Conservation (phyloP, 2,113 vertebrate genomes). For the Brachionichthys hirsutus region DNA sequence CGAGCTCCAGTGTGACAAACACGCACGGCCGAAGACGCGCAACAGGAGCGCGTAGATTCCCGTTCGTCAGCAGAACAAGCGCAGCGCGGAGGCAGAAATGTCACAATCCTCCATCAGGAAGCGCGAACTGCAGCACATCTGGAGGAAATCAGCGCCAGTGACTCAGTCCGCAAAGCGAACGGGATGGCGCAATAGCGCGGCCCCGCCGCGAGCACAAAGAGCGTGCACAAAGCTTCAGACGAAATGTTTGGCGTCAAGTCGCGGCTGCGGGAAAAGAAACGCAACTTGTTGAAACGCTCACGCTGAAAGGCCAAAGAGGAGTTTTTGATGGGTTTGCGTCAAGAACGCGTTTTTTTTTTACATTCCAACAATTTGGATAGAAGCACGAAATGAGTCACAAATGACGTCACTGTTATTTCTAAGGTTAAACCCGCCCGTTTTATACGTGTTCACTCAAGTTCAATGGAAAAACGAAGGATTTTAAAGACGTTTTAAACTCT, state of each 20-base stretch:
- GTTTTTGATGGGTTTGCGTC: no score
- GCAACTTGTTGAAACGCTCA: background rate
- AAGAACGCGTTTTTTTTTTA: no score
- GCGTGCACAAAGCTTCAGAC: constrained; percentile 28
- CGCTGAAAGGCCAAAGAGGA: no score
- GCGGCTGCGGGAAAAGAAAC: background rate
- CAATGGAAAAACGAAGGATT: no score
- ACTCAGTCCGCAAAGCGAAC: constrained; percentile 70
- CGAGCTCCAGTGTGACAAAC: constrained; percentile 8
- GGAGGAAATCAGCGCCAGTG: constrained; percentile 76
- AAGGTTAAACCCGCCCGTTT: no score
- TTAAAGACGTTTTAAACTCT: no score
- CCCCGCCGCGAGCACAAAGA: constrained; percentile 47
- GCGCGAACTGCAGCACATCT: constrained; percentile 71
- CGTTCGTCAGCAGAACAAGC: constrained; percentile 57
- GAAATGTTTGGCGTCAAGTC: background rate
- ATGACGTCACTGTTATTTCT: no score
- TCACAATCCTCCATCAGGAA: constrained; percentile 71
- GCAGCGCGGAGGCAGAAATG: constrained; percentile 49
- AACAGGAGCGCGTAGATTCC: constrained; percentile 23
- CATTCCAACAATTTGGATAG: no score
- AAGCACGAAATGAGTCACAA: no score
- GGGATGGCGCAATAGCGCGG: constrained; percentile 70
- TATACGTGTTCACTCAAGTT: no score
- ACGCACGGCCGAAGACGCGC: constrained; percentile 1